Evolutionary conservation across 2,888 invertebrate genomes (phyloP).

Genomic region (Sarcophaga subvicina): DNA sequence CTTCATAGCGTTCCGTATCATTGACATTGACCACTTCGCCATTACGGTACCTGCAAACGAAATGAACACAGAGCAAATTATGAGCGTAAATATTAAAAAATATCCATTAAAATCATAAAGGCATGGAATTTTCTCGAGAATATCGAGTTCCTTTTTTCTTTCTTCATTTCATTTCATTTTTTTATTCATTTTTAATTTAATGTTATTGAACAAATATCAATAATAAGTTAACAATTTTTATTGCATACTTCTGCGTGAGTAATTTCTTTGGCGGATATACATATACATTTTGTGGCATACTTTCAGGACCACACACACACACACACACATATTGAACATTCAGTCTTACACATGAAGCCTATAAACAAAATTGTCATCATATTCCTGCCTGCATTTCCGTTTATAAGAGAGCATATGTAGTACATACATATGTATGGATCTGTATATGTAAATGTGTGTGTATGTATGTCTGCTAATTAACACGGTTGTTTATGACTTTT

Average conservation of each 20-base stretch:
- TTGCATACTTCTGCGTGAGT: conserved; percentile 46
- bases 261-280: conserved; percentile 47
- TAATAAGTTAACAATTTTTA: conserved; percentile 53
- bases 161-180: conserved; percentile 37
- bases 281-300: conserved; percentile 34
- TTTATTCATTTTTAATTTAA: conserved; percentile 44
- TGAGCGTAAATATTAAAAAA: not conserved
- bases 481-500: conserved; percentile 61
- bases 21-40: conserved; percentile 85
- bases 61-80: not conserved
- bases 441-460: not conserved
- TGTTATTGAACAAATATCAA: conserved; percentile 46
- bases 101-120: conserved; percentile 13
- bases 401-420: not conserved
- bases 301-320: conserved; percentile 12
- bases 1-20: conserved; percentile 86
- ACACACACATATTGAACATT: not conserved
- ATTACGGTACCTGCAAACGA: conserved; percentile 86
- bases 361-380: conserved; percentile 33
- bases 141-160: not conserved
- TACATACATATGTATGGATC: too few relatives aligned
- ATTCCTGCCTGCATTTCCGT: not conserved
- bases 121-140: not conserved
- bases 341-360: not conserved
- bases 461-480: conserved; percentile 55